Evolutionary conservation across 2,797 vertebrate genomes (phyloP), one percentile per base, ranked within the genome.

Genomic region (Capromys pilorides): DNA sequence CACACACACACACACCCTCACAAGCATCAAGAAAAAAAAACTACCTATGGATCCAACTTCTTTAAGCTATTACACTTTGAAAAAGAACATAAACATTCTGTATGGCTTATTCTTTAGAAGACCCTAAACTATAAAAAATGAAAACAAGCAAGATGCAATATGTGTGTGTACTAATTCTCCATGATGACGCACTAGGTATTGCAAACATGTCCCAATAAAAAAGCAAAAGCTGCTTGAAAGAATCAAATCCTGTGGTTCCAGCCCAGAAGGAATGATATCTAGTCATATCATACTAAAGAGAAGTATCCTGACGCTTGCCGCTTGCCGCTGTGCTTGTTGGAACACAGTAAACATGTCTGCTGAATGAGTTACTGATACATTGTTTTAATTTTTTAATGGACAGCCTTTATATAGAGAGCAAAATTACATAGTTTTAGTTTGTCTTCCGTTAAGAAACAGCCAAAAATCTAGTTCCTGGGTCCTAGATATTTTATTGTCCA

Each of bases 31-130:
- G 18, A 49, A 45, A 26, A 49, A 26, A 49, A 49, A 75, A 75
- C 69, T 39, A 64, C 69, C 39, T 80, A 14, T 49, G 80, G 16
- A 73, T n/a, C 79, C 8, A 19, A 6, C 73, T 92, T 91, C 21
- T 81, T 86, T 86, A 69, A 94, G 62, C 2, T 73, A 33, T 85
- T 14, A n/a, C 85, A 4, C n/a, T 85, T 96, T 80, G 36, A 79
- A 81, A 59, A 92, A 88, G 14, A 87, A 57, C 82, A 6, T 95
- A 80, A 89, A 64, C 79, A 94, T 91, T 94, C n/a, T 33, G 4
- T 49, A 83, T 88, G n/a, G 21, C 36, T 84, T 92, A 49, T 54
- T 85, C 39, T 95, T 93, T 83, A 73, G 71, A 82, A 84, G 36
- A 91, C 33, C 49, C 36, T 82, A 88, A 45, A n/a, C 94, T 82